Percentiles rank a stretch among this genome's conserved stretches.
Evolutionary conservation across 2,888 invertebrate genomes (phyloP).

Genomic region (Isotomurus palustris): DNA sequence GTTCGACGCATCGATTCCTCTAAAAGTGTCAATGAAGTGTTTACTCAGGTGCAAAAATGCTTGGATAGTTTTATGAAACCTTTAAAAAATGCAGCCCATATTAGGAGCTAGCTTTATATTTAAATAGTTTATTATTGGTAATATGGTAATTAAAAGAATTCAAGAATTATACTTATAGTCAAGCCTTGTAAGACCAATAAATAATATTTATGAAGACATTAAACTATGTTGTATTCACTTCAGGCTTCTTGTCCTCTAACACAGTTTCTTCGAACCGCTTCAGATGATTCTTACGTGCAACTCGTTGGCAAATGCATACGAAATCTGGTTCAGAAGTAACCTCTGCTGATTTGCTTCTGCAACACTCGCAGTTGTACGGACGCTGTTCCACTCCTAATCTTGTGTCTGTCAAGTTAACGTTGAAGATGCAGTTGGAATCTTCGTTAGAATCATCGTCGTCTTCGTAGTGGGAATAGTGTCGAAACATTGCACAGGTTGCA

Average conservation of each 20-base stretch:
- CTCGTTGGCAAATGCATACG: conserved; percentile 33
- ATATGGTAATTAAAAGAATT: too few species aligned
- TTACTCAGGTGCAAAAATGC: background rate
- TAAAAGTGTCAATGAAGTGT: conserved; percentile 61
- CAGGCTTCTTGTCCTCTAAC: too few species aligned
- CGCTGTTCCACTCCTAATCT: conserved; percentile 23
- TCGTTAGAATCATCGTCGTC: conserved; percentile 10
- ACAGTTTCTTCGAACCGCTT: too few species aligned
- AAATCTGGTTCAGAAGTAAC: conserved; percentile 27
- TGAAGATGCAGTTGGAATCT: conserved; percentile 32
- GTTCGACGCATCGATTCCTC: conserved; percentile 72
- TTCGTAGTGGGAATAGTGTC: conserved; percentile 13
- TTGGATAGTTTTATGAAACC: background rate
- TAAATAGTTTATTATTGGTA: too few species aligned
- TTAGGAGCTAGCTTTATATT: too few species aligned
- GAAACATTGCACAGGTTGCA: conserved; percentile 33
- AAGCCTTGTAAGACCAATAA: too few species aligned
- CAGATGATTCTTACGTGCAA: too few species aligned
- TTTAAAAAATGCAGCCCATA: too few species aligned
- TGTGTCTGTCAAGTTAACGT: conserved; percentile 28
- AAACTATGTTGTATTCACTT: too few species aligned
- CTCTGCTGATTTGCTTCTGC: conserved; percentile 30
- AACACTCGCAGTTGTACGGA: conserved; percentile 33
- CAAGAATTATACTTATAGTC: too few species aligned
- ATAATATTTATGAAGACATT: too few species aligned